Evolutionary conservation across 2,113 vertebrate genomes (phyloP), one percentile per base, ranked within the genome.

Genomic region (Pipra filicauda): DNA sequence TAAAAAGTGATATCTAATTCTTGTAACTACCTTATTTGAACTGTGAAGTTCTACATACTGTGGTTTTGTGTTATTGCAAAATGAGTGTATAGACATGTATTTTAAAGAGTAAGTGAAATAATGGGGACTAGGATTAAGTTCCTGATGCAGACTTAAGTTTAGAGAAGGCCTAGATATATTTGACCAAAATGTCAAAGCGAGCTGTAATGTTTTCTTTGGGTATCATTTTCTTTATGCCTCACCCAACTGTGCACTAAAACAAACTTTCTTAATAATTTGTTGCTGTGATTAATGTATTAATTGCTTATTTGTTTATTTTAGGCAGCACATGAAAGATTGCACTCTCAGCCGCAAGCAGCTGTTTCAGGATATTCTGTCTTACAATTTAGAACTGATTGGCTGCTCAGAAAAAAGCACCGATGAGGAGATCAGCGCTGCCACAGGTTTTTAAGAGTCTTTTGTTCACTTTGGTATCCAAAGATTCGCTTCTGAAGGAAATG

Each of bases 261-360:
- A 11, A 72, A 18, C 4, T 70, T 85, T 15, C 13, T 55, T 61
- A 20, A 14, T 44, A 72, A 65, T 58, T 71, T 74, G 8, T 78
- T 89, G 30, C 30, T 81, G 4, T 92, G 39, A 49, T 89, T 65
- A 78, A 55, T 14, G 15, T 74, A 73, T 64, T 91, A 61, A 96
- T 95, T 96, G 69, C 44, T 90, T 51, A 16, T 95, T 78, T 96
- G 93, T 93, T 92, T 33, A 80, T 82, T 97, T 87, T 96, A 99
- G 99, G 99, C 99, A 99, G 95, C 99, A 99, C 97, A 99, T 98
- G 98, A 99, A 99, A 87, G 99, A 99, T 95, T 99, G 98, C 94
- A 98, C 98, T 44, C 97, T 99, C 80, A 98, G 88, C 28, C 98
- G 98, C 85, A 99, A 98, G 88, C 99, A 99, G 89, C 97, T 99